phyloP scores from a whole-genome alignment of 1,140 invertebrate species.

The Acyrthosiphon pisum region DNA sequence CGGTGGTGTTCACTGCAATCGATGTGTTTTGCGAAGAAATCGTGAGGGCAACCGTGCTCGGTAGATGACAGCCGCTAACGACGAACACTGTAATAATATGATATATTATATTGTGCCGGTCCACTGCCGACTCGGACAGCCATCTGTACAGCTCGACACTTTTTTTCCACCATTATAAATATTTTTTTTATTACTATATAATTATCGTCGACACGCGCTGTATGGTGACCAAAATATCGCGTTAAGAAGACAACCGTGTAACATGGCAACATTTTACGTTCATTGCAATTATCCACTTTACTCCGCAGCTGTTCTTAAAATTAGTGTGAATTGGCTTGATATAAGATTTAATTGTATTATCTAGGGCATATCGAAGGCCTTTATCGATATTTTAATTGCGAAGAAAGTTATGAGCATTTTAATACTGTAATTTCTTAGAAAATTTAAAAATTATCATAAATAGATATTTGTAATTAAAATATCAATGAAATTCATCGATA shows the following conservation, averaged over 20 bases:
- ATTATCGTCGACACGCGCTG: background rate
- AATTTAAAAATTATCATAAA: background rate
- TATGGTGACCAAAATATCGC: background rate
- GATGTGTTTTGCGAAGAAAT: background rate
- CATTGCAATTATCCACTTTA: background rate
- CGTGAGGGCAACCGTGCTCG: background rate
- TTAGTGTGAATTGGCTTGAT: background rate
- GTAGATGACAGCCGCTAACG: background rate
- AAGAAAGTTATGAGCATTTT: background rate
- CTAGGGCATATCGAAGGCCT: background rate
- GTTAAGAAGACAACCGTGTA: background rate
- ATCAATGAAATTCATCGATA: background rate
- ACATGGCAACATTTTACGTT: background rate
- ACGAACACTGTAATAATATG: background rate
- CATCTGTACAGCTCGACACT: background rate
- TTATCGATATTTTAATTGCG: background rate
- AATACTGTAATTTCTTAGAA: background rate
- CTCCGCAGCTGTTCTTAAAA: background rate
- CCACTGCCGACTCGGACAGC: background rate
- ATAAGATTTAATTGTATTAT: background rate
- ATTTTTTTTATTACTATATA: background rate
- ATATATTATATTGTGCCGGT: background rate
- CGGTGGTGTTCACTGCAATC: background rate
- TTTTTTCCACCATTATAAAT: background rate
- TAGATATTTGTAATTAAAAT: background rate